These are phyloP conservation scores for Nannoperca australis DNA, from an alignment of 2,797 vertebrate genomes.

Conservation along the genomic window DNA sequence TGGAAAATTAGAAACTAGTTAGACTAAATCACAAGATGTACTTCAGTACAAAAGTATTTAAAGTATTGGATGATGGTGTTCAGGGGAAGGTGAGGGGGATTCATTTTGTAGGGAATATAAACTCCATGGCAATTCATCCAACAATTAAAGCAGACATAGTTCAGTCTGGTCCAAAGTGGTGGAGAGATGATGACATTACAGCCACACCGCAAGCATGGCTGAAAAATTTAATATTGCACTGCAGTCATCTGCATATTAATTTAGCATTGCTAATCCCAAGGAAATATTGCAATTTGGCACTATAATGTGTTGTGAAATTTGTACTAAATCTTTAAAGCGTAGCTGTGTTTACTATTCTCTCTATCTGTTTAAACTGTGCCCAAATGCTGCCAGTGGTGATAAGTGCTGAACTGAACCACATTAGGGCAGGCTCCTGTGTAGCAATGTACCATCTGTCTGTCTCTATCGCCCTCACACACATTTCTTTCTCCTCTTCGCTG, in stretches of 20 bases:
- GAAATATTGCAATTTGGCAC: constrained; percentile 6
- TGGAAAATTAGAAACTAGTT: neutral
- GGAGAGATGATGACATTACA: neutral
- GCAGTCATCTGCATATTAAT: constrained; percentile 10
- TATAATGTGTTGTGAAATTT: constrained; percentile 48
- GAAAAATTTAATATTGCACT: neutral
- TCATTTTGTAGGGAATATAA: neutral
- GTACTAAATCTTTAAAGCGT: constrained; percentile 47
- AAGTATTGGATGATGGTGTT: neutral
- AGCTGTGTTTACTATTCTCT: constrained; percentile 52
- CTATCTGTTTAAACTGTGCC: constrained; percentile 60
- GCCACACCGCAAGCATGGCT: neutral
- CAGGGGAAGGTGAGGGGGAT: neutral
- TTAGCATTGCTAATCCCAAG: constrained; percentile 6
- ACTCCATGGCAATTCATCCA: neutral
- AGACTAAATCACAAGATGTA: too few species aligned
- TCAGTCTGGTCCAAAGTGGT: neutral
- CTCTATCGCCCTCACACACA: constrained; percentile 75
- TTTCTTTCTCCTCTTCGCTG: constrained; percentile 53
- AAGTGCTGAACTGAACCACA: constrained; percentile 65
- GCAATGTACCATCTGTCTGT: constrained; percentile 74
- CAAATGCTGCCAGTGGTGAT: constrained; percentile 66
- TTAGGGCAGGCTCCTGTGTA: constrained; percentile 63
- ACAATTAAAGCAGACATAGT: neutral
- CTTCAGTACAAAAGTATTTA: too few species aligned